Conservation (phyloP, 2,113 vertebrate species). For the Coreoperca whiteheadi region DNA sequence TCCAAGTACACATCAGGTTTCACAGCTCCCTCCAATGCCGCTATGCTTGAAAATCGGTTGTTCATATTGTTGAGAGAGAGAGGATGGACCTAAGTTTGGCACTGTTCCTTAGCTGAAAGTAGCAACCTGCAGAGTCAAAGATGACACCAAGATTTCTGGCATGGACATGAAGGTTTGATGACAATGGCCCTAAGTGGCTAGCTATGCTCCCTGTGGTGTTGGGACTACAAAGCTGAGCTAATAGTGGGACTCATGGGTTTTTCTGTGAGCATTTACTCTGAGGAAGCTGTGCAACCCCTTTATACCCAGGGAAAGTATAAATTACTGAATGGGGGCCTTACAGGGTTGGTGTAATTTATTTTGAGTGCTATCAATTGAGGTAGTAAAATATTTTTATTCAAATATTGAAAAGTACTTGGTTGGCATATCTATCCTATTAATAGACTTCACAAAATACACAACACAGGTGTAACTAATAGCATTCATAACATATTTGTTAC, state of each 20-base stretch:
- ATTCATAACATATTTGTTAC: background rate
- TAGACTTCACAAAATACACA: background rate
- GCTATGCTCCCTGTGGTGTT: no score
- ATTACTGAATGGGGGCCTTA: background rate
- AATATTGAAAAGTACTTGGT: constrained; percentile 18
- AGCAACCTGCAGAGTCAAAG: no score
- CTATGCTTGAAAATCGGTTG: no score
- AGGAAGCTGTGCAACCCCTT: constrained; percentile 12
- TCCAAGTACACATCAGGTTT: no score
- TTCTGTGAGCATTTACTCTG: background rate
- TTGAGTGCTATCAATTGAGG: background rate
- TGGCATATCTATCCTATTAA: background rate
- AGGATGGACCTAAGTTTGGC: no score
- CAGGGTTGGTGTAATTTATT: background rate
- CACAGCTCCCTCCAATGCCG: no score
- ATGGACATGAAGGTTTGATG: no score
- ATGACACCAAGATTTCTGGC: no score
- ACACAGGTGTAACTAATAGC: no score
- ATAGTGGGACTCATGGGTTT: background rate
- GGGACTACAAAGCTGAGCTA: constrained; percentile 3
- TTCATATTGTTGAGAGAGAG: no score
- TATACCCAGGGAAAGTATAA: background rate
- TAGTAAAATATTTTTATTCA: background rate
- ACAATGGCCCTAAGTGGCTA: no score
- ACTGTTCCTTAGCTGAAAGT: no score